Evolutionary conservation across 1,140 invertebrate species (phyloP), one percentile per base, ranked within the genome.

Genomic region (Magallana angulata): DNA sequence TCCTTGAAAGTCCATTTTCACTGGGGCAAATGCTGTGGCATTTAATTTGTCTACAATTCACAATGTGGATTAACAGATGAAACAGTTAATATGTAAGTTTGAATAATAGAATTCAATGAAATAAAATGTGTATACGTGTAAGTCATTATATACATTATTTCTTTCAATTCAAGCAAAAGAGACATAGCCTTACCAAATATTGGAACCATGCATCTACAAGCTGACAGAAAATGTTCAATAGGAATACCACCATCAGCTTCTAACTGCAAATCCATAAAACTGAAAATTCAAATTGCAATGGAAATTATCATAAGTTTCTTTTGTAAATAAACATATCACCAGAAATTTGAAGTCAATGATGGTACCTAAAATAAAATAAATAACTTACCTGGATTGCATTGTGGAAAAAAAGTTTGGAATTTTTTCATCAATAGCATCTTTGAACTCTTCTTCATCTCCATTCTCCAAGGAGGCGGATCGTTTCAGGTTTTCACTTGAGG

Each of bases 1-100:
- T 57, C 93, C 93, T 86, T 92, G 89, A 87, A 93, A 93, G 89
- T 94, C 93, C 92, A 94, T 92, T 90, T 93, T 94, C 11, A 94
- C 93, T 64, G 93, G 93, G 81, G 93, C 91, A 92, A 94, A 94
- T 62, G 93, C 93, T 86, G 92, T 93, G 60, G 91, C 87, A 85
- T 93, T 93, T 83, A 94, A 90, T 89, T 93, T 93, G 90, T 94
- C 93, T 94, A 89, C 48, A 91, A 91, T 89, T 60, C 58, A 89
- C 6, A 71, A 81, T 48, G 36, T 48, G 36, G 36, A 48, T 4
- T 48, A 48, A 48, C 36, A 48, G 36, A 48, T 48, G 36, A 48
- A 2, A 48, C 5, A 48, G 36, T 48, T 48, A 48, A 48, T 4
- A 48, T 5, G 36, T 48, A 48, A 48, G 36, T 48, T 48, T 48